These are phyloP conservation scores for Acrocephalus kingi DNA, from an alignment of 2,113 vertebrate genomes.

Conservation along the genomic window DNA sequence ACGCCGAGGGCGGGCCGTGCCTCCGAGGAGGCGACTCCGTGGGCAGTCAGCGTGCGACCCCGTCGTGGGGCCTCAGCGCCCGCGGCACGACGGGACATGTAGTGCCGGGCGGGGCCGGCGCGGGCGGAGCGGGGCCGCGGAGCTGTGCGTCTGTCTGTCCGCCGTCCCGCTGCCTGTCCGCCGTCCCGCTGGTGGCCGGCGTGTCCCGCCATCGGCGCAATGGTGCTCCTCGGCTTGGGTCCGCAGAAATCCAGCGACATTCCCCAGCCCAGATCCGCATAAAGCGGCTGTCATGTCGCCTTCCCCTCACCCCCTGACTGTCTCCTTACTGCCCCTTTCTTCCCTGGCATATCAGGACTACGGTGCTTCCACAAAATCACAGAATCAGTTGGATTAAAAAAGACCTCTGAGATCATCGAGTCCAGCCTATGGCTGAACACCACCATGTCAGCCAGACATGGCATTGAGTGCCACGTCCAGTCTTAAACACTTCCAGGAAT, in stretches of 20 bases:
- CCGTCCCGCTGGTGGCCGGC: no score
- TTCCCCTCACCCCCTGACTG: accelerated
- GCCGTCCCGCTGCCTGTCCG: accelerated
- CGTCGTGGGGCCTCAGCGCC: not conserved
- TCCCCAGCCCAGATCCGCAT: not conserved
- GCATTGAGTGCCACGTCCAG: not conserved
- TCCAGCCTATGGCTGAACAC: not conserved
- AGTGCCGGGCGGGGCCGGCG: not conserved
- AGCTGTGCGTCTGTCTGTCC: accelerated
- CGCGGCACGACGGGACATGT: constrained; percentile 38
- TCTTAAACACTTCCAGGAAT: not conserved
- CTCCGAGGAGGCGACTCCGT: accelerated
- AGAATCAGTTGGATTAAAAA: not conserved
- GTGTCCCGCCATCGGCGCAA: not conserved
- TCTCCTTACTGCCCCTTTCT: not conserved
- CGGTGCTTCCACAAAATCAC: not conserved
- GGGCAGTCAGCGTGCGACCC: accelerated
- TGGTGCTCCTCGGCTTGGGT: not conserved
- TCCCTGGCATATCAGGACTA: no score
- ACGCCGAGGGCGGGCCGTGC: accelerated
- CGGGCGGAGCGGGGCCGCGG: accelerated
- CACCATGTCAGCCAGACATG: not conserved
- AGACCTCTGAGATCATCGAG: not conserved
- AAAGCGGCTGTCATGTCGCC: no score
- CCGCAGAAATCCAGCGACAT: not conserved